Evolutionary conservation across 1,140 invertebrate genomes (phyloP).

Genomic region (Telenomus remus): DNA sequence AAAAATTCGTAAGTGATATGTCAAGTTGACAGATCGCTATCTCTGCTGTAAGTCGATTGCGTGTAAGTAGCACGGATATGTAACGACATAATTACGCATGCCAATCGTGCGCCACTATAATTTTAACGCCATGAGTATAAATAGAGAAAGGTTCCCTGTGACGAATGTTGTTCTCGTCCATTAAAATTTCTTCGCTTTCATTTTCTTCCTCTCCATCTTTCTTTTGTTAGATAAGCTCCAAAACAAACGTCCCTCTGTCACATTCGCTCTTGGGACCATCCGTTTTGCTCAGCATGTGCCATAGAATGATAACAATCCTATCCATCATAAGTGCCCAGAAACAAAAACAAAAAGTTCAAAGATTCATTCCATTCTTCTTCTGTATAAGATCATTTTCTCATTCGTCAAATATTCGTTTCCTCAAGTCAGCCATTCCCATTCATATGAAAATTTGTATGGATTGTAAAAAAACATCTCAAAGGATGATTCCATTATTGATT

Average conservation of each 20-base stretch:
- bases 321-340: too few species aligned
- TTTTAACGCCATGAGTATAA: constrained; percentile 54
- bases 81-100: constrained; percentile 59
- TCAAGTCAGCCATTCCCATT: too few species aligned
- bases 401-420: too few species aligned
- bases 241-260: constrained; percentile 34
- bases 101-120: constrained; percentile 44
- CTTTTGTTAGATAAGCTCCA: constrained; percentile 45
- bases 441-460: too few species aligned
- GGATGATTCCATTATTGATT: too few species aligned
- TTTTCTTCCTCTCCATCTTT: constrained; percentile 51
- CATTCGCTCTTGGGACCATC: constrained; percentile 12
- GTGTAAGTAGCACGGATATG: constrained; percentile 50
- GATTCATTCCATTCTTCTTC: too few species aligned
- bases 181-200: constrained; percentile 60
- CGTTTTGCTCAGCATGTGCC: too few species aligned
- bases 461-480: too few species aligned
- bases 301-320: too few species aligned
- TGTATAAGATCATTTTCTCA: too few species aligned
- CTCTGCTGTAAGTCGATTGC: constrained; percentile 54
- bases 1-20: constrained; percentile 54
- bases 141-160: constrained; percentile 59
- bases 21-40: constrained; percentile 54
- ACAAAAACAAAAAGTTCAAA: too few species aligned
- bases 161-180: constrained; percentile 50